Conservation (phyloP, 2,888 invertebrate genomes). For the Troides aeacus region DNA sequence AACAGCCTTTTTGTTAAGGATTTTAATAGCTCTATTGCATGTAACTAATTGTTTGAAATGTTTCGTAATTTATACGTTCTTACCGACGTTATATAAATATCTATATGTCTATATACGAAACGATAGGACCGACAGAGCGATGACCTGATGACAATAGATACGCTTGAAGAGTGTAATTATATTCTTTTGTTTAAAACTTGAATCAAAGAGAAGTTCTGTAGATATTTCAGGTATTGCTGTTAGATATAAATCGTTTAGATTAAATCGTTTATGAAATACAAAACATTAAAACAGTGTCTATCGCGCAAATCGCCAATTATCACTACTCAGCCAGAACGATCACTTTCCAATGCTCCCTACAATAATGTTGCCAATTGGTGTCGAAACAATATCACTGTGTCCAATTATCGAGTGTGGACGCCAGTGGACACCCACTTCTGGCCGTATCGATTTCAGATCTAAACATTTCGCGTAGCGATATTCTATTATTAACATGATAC, state of each 20-base stretch:
- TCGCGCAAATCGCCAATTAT: neutral
- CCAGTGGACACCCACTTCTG: slow-evolving; percentile 5
- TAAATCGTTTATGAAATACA: neutral
- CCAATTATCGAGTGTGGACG: slow-evolving; percentile 20
- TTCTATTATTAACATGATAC: slow-evolving; percentile 57
- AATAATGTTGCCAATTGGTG: slow-evolving; percentile 10
- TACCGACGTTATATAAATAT: too few relatives aligned
- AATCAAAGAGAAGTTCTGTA: too few relatives aligned
- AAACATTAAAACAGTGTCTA: neutral
- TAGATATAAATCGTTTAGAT: neutral
- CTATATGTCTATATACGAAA: too few relatives aligned
- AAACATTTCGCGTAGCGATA: slow-evolving; percentile 15
- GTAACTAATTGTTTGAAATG: neutral
- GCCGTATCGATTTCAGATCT: slow-evolving; percentile 21
- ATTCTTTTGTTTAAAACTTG: too few relatives aligned
- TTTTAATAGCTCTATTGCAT: neutral
- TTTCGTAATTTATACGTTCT: too few relatives aligned
- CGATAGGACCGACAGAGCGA: too few relatives aligned
- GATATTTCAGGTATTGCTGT: too few relatives aligned
- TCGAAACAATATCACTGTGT: slow-evolving; percentile 17
- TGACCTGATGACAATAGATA: too few relatives aligned
- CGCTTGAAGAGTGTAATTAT: too few relatives aligned
- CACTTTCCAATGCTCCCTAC: neutral
- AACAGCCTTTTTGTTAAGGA: slow-evolving; percentile 6
- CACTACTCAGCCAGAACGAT: neutral